Conservation (phyloP, 2,888 invertebrate species). For the Pimpla rufipes region DNA sequence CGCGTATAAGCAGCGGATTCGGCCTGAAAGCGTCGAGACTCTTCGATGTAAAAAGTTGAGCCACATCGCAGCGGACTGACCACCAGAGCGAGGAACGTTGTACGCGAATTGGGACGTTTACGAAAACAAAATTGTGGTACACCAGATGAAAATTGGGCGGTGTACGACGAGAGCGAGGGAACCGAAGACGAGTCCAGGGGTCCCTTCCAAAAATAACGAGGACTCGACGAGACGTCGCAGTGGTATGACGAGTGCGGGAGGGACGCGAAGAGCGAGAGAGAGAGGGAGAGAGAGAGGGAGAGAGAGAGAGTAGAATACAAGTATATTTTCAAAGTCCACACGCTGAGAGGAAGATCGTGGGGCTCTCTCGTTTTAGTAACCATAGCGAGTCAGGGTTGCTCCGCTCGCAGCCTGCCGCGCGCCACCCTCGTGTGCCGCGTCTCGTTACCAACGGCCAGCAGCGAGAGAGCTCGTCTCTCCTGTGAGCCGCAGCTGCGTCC, state of each 20-base stretch:
- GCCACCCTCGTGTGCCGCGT: constrained; percentile 16
- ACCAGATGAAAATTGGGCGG: constrained; percentile 1
- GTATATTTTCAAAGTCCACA: constrained; percentile 65
- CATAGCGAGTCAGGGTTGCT: constrained; percentile 51
- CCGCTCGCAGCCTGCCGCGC: constrained; percentile 12
- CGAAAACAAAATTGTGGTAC: background rate
- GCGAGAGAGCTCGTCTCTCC: background rate
- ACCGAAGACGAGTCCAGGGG: constrained; percentile 60
- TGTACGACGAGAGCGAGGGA: background rate
- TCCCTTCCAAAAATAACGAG: constrained; percentile 70
- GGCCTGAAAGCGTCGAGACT: background rate
- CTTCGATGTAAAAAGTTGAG: background rate
- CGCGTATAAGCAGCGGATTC: background rate
- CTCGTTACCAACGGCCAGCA: constrained; percentile 2
- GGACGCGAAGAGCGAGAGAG: background rate
- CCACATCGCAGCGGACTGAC: background rate
- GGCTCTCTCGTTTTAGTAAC: constrained; percentile 49
- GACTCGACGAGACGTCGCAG: constrained; percentile 48
- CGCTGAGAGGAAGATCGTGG: constrained; percentile 41
- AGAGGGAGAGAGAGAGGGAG: no score
- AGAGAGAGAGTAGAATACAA: constrained; percentile 44
- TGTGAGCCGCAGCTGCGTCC: constrained; percentile 40
- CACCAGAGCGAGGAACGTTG: background rate
- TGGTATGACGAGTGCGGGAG: constrained; percentile 51
- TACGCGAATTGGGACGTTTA: background rate